A percentile compares a stretch with the other conserved stretches of the same genome.
phyloP scores from a whole-genome alignment of 2,113 vertebrate genomes.

The Ploceus nigricollis region DNA sequence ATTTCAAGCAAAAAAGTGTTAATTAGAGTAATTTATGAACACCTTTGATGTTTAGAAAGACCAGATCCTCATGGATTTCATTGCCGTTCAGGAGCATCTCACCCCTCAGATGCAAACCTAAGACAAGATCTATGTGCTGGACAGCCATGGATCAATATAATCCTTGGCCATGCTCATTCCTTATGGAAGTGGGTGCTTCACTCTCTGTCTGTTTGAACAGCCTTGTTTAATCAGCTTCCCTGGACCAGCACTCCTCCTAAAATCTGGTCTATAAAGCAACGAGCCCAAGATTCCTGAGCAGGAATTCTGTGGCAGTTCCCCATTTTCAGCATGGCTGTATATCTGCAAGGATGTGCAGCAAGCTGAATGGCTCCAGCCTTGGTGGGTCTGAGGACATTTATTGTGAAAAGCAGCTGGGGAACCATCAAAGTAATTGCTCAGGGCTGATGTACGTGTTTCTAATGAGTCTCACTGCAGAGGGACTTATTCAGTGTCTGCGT shows the following conservation, averaged over 20 bases:
- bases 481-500: not conserved
- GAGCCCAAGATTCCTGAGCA: not conserved
- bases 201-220: not conserved
- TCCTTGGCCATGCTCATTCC: not conserved
- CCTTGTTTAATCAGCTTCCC: not conserved
- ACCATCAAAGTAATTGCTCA: constrained; percentile 57
- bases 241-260: not conserved
- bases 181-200: not conserved
- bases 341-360: not conserved
- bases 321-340: not conserved
- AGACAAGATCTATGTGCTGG: not conserved
- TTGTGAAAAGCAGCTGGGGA: constrained; percentile 34
- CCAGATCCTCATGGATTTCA: not conserved
- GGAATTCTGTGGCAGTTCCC: not conserved
- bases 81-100: not conserved
- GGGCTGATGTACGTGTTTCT: not conserved
- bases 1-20: not conserved
- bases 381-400: not conserved
- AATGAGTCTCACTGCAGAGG: constrained; percentile 33
- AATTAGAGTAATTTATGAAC: not conserved
- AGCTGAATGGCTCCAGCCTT: not conserved
- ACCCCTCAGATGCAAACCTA: not conserved
- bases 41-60: not conserved
- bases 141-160: not conserved
- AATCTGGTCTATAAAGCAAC: not conserved